These are phyloP conservation scores for Eufriesea mexicana DNA, from an alignment of 1,140 invertebrate genomes.

Conservation along the genomic window DNA sequence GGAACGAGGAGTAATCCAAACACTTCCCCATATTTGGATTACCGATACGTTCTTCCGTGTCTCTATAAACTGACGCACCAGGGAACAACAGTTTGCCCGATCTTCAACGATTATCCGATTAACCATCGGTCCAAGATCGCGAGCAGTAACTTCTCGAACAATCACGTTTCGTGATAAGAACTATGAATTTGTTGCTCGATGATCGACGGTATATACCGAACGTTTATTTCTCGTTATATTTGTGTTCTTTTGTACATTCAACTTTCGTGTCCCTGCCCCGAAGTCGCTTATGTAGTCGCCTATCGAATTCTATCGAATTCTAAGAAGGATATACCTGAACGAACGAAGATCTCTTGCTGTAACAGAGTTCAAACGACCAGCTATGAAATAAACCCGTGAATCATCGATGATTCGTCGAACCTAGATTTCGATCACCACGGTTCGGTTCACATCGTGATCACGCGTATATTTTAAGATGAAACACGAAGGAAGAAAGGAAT, in stretches of 20 bases:
- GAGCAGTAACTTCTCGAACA: background rate
- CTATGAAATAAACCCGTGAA: background rate
- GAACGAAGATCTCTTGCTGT: background rate
- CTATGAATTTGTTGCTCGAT: background rate
- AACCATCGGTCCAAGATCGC: background rate
- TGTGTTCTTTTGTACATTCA: background rate
- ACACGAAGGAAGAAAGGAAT: constrained; percentile 8
- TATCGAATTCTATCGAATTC: background rate
- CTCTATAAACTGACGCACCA: background rate
- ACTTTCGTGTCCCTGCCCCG: background rate
- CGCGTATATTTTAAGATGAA: background rate
- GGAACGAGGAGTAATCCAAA: constrained; percentile 59
- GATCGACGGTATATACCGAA: background rate
- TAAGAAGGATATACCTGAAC: background rate
- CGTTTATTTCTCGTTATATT: too few relatives aligned
- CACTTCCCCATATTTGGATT: constrained; percentile 70
- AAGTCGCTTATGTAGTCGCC: background rate
- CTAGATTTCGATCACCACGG: background rate
- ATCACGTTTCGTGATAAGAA: background rate
- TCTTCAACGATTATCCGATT: background rate
- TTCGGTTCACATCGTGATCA: background rate
- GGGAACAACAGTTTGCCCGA: background rate
- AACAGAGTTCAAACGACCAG: background rate
- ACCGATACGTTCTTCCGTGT: constrained; percentile 34
- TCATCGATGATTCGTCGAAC: background rate